phyloP scores from a whole-genome alignment of 2,797 vertebrate genomes.

The Crenuchus spilurus region DNA sequence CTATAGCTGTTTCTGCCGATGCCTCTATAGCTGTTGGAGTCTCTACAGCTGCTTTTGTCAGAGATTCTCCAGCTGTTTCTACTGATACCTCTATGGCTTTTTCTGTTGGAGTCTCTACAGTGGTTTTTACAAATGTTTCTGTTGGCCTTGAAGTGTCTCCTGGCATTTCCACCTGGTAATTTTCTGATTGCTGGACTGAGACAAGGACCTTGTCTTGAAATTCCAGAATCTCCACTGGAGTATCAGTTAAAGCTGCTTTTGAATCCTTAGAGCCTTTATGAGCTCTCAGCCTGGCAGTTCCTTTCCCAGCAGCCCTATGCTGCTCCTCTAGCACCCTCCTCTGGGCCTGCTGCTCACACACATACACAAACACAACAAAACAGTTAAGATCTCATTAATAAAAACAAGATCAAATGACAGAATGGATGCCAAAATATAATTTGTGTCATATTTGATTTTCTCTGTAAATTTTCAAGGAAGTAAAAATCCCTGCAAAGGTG shows the following conservation, averaged over 20 bases:
- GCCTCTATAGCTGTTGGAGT: background rate
- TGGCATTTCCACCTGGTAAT: background rate
- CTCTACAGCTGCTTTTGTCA: background rate
- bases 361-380: conserved; percentile 1
- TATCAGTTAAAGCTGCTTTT: conserved; percentile 8
- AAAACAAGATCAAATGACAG: background rate
- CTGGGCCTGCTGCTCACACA: conserved; percentile 67
- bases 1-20: background rate
- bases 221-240: conserved; percentile 42
- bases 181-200: background rate
- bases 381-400: background rate
- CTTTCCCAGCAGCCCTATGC: conserved; percentile 61
- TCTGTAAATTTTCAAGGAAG: no score
- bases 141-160: background rate
- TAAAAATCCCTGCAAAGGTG: no score
- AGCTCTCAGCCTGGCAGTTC: conserved; percentile 56
- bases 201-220: conserved; percentile 40
- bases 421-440: background rate
- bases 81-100: conserved; percentile 10
- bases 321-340: conserved; percentile 71
- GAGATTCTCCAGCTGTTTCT: conserved; percentile 26
- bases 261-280: background rate
- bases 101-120: conserved; percentile 5
- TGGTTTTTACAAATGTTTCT: no score
- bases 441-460: no score